Percentiles rank a stretch among this genome's conserved stretches.
Conservation (phyloP, 2,797 vertebrate genomes). For the Coranthus polyacanthus region DNA sequence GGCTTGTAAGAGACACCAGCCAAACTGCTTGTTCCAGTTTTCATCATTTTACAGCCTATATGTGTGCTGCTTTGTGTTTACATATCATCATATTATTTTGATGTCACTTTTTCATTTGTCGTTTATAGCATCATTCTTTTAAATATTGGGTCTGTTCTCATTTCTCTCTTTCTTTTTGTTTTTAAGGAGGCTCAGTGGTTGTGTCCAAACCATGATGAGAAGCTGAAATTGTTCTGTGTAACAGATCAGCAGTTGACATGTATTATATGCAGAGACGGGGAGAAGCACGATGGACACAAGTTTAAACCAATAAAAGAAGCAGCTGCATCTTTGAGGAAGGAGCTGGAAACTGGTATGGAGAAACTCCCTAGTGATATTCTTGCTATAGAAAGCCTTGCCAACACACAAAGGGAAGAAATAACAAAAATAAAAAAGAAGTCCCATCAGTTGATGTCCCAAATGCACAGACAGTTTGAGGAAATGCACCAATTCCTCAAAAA, state of each 20-base stretch:
- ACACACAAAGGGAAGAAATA: conserved; percentile 60
- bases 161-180: not conserved
- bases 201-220: conserved; percentile 76
- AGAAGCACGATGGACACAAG: conserved; percentile 70
- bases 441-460: conserved; percentile 28
- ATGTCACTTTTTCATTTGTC: too few relatives aligned
- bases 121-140: too few relatives aligned
- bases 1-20: too few relatives aligned
- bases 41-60: too few relatives aligned
- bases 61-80: too few relatives aligned
- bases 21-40: too few relatives aligned
- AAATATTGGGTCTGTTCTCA: too few relatives aligned
- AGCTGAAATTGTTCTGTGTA: conserved; percentile 77
- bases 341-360: conserved; percentile 40
- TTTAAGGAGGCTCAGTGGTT: conserved; percentile 24
- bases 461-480: conserved; percentile 43
- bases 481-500: conserved; percentile 47
- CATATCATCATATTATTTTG: too few relatives aligned
- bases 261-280: conserved; percentile 68
- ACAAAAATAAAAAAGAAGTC: conserved; percentile 55
- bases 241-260: conserved; percentile 75
- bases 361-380: conserved; percentile 48
- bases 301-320: conserved; percentile 75
- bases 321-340: conserved; percentile 51
- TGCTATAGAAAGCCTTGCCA: conserved; percentile 32